phyloP scores from a whole-genome alignment of 1,140 invertebrate species.

The Scaptomyza hsui region DNA sequence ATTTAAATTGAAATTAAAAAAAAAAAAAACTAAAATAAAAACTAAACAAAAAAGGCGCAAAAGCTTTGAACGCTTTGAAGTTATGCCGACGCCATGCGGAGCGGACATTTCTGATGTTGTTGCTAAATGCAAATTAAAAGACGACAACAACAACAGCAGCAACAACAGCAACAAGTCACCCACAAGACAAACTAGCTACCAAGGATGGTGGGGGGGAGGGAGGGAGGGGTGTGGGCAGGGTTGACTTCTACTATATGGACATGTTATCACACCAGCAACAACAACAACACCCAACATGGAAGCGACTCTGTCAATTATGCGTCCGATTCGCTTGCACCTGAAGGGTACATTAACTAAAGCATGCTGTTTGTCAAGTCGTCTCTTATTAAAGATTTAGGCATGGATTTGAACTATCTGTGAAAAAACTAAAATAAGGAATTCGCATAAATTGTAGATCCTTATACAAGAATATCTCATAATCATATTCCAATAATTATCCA shows the following conservation, averaged over 20 bases:
- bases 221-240: too few species aligned
- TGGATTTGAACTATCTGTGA: too few species aligned
- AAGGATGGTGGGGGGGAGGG: not conserved
- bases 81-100: conserved; percentile 71
- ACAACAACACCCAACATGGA: conserved; percentile 24
- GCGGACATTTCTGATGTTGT: conserved; percentile 46
- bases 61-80: conserved; percentile 63
- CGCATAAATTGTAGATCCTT: too few species aligned
- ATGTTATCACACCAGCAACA: conserved; percentile 44
- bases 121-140: conserved; percentile 77
- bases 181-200: conserved; percentile 23
- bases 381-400: too few species aligned
- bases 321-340: conserved; percentile 23
- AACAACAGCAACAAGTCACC: conserved; percentile 41
- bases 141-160: conserved; percentile 39
- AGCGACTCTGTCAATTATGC: conserved; percentile 45
- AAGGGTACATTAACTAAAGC: conserved; percentile 6
- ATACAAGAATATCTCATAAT: too few species aligned
- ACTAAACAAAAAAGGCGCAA: conserved; percentile 28
- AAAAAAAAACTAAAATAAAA: conserved; percentile 11
- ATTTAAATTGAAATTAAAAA: conserved; percentile 69
- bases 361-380: not conserved
- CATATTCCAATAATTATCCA: too few species aligned
- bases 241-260: conserved; percentile 26
- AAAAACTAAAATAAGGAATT: too few species aligned